phyloP scores from a whole-genome alignment of 2,888 invertebrate genomes.

The Agriopis aurantiaria region DNA sequence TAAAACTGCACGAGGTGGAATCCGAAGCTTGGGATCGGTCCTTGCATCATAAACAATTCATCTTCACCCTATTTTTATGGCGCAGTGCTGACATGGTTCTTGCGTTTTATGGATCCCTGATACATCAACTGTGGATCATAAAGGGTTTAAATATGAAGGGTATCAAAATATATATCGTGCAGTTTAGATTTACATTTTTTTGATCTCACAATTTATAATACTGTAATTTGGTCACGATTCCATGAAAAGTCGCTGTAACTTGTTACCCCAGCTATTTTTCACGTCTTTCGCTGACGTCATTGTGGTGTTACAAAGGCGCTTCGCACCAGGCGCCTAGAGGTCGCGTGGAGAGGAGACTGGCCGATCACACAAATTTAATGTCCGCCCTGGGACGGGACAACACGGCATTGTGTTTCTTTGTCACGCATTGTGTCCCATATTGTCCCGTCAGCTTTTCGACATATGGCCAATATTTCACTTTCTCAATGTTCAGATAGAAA shows the following conservation, averaged over 20 bases:
- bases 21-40: constrained; percentile 33
- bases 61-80: constrained; percentile 34
- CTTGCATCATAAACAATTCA: constrained; percentile 31
- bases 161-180: not conserved
- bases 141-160: constrained; percentile 37
- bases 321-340: constrained; percentile 70
- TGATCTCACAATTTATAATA: not conserved
- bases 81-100: constrained; percentile 32
- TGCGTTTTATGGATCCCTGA: constrained; percentile 48
- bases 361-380: constrained; percentile 83
- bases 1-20: constrained; percentile 40
- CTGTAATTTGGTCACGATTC: not conserved
- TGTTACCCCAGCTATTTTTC: constrained; percentile 61
- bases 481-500: constrained; percentile 10
- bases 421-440: constrained; percentile 29
- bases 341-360: constrained; percentile 74
- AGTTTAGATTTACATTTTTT: not conserved
- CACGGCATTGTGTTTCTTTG: constrained; percentile 66
- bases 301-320: constrained; percentile 72
- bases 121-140: constrained; percentile 42
- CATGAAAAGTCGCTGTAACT: constrained; percentile 31
- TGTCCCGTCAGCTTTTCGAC: constrained; percentile 63
- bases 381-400: constrained; percentile 69
- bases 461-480: constrained; percentile 73
- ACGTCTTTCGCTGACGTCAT: constrained; percentile 65